Evolutionary conservation across 2,888 invertebrate species (phyloP).

Genomic region (Idaea dimidiata): DNA sequence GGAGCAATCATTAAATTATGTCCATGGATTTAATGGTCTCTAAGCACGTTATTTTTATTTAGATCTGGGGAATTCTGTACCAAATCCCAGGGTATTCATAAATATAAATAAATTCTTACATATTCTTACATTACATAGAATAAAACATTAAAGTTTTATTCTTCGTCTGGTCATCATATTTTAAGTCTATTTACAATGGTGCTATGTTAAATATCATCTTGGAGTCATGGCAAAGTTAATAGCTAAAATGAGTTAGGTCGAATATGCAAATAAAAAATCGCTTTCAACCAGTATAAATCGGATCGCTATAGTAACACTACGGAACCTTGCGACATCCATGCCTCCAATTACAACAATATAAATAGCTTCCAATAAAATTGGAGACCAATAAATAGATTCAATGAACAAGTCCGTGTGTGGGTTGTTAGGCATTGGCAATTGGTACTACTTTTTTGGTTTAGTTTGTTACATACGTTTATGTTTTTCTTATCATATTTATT

Average conservation of each 20-base stretch:
- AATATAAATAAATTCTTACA: no score
- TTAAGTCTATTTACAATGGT: no score
- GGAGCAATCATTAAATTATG: no score
- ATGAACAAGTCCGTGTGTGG: neutral
- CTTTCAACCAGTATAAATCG: neutral
- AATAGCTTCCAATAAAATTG: constrained; percentile 3
- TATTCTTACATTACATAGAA: no score
- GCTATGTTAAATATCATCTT: no score
- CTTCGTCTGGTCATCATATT: no score
- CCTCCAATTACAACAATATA: constrained; percentile 2
- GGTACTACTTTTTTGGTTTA: neutral
- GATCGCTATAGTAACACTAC: neutral
- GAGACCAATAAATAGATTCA: constrained; percentile 6
- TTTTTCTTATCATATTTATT: no score
- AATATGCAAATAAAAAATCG: neutral
- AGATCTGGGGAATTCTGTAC: no score
- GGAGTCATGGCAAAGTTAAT: constrained; percentile 5
- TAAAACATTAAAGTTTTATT: no score
- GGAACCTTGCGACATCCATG: neutral
- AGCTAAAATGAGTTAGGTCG: neutral
- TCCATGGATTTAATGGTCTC: no score
- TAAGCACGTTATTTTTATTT: no score
- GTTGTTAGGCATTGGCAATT: neutral
- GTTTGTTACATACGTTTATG: neutral
- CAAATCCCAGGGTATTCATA: no score